Conservation (phyloP, 2,113 vertebrate genomes). For the Leucopsar rothschildi region DNA sequence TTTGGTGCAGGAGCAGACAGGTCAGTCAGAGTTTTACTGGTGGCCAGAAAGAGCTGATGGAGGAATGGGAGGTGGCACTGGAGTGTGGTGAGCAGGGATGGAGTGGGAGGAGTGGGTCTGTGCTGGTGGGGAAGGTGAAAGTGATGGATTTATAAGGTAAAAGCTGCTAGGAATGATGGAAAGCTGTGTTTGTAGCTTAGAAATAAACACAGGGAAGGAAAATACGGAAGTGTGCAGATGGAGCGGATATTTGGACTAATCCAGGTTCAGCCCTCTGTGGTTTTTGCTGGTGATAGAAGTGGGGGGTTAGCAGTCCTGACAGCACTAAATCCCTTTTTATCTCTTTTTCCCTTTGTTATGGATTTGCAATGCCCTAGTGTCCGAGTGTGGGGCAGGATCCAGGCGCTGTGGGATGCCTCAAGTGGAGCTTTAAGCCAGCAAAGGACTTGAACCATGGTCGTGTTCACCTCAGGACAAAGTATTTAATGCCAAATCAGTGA, state of each 20-base stretch:
- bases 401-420: rapidly evolving
- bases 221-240: not conserved
- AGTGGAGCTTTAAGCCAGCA: not conserved
- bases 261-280: not conserved
- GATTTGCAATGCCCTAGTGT: rapidly evolving
- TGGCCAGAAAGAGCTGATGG: not conserved
- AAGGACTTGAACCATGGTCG: rapidly evolving
- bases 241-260: not conserved
- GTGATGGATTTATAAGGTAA: not conserved
- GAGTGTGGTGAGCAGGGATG: not conserved
- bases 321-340: constrained; percentile 7
- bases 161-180: not conserved
- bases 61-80: not conserved
- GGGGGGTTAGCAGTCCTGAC: not conserved
- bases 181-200: not conserved
- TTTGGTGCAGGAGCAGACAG: not conserved
- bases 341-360: not conserved
- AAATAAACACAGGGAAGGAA: not conserved
- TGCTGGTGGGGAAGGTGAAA: not conserved
- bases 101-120: not conserved
- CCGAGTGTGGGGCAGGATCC: not conserved
- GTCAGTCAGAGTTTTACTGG: not conserved
- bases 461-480: not conserved
- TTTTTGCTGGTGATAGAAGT: not conserved
- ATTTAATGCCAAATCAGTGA: not conserved